Base-by-base conservation (phyloP, 37 sponge, comb jelly and placozoan genomes). In the Halisarca cf. caerulea region DNA sequence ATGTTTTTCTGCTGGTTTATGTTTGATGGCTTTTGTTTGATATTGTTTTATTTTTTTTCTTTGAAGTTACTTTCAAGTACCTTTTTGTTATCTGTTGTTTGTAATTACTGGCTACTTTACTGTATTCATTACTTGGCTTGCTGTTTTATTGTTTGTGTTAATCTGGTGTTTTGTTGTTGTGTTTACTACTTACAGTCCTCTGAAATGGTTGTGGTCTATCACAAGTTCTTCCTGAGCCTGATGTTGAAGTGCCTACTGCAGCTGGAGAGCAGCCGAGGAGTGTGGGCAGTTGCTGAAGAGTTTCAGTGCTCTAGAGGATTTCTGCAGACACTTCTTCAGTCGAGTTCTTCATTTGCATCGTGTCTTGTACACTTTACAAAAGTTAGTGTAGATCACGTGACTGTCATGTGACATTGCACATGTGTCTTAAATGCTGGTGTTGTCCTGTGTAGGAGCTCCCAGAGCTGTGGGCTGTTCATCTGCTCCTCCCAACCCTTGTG, bases 261-360 rank as follows among this genome's bases (percentile, higher is more conserved):
- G 66, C 28, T 34, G 36, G 51, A 61, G 3, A 82, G 75, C 68
- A 69, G 55, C 59, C 39, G 43, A 0, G 90, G 90, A 0, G 78
- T 96, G 51, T 96, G 96, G 96, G 45, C 2, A 36, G 90, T 91
- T 30, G 89, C 96, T 4, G 83, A 91, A 32, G 36, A 57, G 80
- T 96, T 96, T 84, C 72, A 84, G 9, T 93, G 94, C 36, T 89
- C 89, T 33, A 47, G 96, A 59, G 96, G 96, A 20, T 96, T 91
- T 58, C 69, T 93, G 2, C 96, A 96, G 77, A 84, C 58, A 36
- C 38, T 87, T 15, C 38, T 96, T 6, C 85, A 86, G 41, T 89
- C 94, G 37, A 68, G 85, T 27, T 83, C 92, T 23, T 82, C 90
- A 35, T 91, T 82, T 55, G 57, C 90, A 27, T 87, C 90, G 57